Evolutionary conservation across 30 jellyfish, hydroid and myxozoan genomes (phyloP), one percentile per base, ranked within the genome.

Genomic region (Calvadosia cruxmelitensis): DNA sequence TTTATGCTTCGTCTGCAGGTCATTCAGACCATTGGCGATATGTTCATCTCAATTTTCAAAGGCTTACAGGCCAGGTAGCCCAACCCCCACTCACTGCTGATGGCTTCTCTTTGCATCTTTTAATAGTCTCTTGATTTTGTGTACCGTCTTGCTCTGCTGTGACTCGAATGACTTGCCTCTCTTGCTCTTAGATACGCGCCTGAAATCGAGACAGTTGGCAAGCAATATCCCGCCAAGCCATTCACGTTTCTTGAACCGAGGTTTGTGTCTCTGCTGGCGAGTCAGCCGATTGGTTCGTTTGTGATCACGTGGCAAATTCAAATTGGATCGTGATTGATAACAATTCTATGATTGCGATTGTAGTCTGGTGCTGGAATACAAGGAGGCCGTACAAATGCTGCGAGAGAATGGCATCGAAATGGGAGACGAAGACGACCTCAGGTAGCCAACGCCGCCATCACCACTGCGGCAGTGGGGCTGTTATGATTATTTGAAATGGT

Each of bases 371-470:
- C 74, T 93, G 78, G 68, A 85, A 29, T 93, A 33, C 82, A 82
- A 94, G 34, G 99, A 93, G 50, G 99, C 88, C n/a, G 82, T 93
- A 50, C 79, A 77, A 48, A 78, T 93, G 96, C 78, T 93, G 63
- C 57, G 95, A 53, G 99, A 93, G 25, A 80, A 79, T 85, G 99
- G 99, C 31, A 74, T 93, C 15, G 99, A 93, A 78, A 85, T 93
- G 80, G 99, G 97, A 3, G 99, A 93, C 62, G 96, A 84, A 61
- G 99, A 93, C 32, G 99, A 93, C 52, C 69, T 93, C 15, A 93
- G 99, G 99, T 85, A 63, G 57, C 20, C 57, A 42, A 10, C 20
- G 57, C 57, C 20, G 57, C 57, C 30, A 16, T 12, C 65, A 5
- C 69, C 31, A 12, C n/a, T n/a, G n/a, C n/a, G n/a, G n/a, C n/a